A percentile compares a stretch with the other conserved stretches of the same genome.
These are phyloP conservation scores for Litocranius walleri DNA, from an alignment of 2,113 vertebrate species.

Conservation along the genomic window DNA sequence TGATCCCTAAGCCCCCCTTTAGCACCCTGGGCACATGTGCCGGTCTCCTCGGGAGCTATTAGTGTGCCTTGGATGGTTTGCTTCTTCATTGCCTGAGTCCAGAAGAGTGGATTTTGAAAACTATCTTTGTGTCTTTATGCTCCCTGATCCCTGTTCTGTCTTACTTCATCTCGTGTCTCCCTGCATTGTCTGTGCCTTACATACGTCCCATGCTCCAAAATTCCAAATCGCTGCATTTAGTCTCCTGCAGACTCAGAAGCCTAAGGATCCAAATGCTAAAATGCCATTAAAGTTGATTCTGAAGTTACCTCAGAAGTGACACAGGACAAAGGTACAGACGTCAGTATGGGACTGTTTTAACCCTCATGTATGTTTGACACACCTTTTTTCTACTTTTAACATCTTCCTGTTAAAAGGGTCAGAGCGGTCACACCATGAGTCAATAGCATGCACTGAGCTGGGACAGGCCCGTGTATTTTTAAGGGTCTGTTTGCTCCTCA, in stretches of 20 bases:
- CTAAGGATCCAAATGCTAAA: not conserved
- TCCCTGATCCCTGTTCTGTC: rapidly evolving
- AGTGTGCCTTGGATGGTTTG: not conserved
- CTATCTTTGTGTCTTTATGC: not conserved
- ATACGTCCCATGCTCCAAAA: rapidly evolving
- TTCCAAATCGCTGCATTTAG: rapidly evolving
- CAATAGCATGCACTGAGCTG: not conserved
- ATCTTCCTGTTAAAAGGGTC: not conserved
- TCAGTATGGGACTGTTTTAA: rapidly evolving
- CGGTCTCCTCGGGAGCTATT: rapidly evolving
- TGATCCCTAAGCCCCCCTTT: rapidly evolving
- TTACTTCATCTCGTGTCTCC: not conserved
- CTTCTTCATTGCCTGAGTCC: rapidly evolving
- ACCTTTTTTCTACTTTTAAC: not conserved
- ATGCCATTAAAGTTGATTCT: not conserved
- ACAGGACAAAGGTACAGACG: rapidly evolving
- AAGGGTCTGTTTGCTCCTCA: not conserved
- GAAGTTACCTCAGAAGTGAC: not conserved
- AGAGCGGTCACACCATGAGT: rapidly evolving
- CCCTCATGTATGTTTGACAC: not conserved
- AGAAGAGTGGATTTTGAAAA: not conserved
- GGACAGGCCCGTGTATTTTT: not conserved
- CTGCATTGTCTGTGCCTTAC: not conserved
- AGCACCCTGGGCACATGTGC: rapidly evolving
- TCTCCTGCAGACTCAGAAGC: not conserved